These are phyloP conservation scores for Ataeniobius toweri DNA, from an alignment of 2,797 vertebrate species.

Conservation along the genomic window DNA sequence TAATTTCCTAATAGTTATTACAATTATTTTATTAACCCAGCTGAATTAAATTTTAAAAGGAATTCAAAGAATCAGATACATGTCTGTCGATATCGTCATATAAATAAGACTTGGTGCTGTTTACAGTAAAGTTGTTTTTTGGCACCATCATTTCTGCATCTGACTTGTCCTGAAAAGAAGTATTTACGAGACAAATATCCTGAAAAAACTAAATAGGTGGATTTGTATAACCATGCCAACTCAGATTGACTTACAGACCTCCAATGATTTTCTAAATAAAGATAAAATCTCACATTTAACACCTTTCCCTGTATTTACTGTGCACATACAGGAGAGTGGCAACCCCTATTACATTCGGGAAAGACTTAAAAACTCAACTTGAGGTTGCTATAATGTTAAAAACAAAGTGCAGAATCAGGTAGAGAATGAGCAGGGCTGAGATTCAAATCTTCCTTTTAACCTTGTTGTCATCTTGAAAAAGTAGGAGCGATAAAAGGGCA, in stretches of 20 bases:
- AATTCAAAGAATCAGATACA: too few species aligned
- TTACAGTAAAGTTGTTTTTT: too few species aligned
- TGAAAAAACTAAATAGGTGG: neutral
- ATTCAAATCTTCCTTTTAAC: constrained; percentile 20
- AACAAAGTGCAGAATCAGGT: neutral
- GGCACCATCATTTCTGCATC: too few species aligned
- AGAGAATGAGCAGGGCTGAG: constrained; percentile 22
- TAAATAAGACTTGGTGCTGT: too few species aligned
- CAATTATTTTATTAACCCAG: too few species aligned
- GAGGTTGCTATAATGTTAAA: neutral
- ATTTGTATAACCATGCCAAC: neutral
- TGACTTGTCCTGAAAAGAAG: neutral
- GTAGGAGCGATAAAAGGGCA: constrained; percentile 30
- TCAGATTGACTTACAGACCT: neutral
- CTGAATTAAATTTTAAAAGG: too few species aligned
- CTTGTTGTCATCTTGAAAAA: constrained; percentile 28
- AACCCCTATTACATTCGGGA: neutral
- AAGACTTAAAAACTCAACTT: neutral
- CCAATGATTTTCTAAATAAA: neutral
- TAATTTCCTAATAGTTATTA: too few species aligned
- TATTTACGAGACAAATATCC: neutral
- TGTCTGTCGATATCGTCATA: too few species aligned
- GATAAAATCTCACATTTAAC: neutral
- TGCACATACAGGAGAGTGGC: constrained; percentile 1
- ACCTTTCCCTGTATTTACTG: neutral